Percentiles rank a stretch among this genome's conserved stretches.
Evolutionary conservation across 2,888 invertebrate species (phyloP).

Genomic region (Limnephilus rhombicus): DNA sequence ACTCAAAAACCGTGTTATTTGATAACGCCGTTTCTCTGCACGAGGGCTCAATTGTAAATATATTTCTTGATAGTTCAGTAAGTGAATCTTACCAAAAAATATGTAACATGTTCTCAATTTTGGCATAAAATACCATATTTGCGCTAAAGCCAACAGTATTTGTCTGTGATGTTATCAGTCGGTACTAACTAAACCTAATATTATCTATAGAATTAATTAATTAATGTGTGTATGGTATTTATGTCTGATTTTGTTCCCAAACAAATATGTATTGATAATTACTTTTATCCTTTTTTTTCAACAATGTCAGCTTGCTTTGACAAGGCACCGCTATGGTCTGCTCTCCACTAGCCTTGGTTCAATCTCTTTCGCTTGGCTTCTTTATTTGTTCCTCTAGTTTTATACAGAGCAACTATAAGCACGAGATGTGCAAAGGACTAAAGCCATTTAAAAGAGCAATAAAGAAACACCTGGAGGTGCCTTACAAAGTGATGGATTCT

Average conservation of each 20-base stretch:
- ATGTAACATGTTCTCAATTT: background rate
- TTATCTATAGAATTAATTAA: background rate
- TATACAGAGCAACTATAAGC: background rate
- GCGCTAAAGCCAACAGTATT: background rate
- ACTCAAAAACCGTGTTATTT: too few species aligned
- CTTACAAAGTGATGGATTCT: background rate
- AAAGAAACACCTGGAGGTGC: background rate
- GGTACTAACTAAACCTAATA: background rate
- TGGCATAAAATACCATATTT: background rate
- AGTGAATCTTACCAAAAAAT: background rate
- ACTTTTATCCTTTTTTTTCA: background rate
- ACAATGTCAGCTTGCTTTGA: background rate
- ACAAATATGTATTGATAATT: too few species aligned
- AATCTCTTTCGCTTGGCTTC: background rate
- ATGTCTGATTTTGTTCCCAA: background rate
- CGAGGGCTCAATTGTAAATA: background rate
- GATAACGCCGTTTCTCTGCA: too few species aligned
- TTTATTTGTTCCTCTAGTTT: background rate
- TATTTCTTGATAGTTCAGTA: background rate
- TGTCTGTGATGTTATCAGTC: background rate
- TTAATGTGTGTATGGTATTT: background rate
- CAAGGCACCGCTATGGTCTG: background rate
- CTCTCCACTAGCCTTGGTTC: background rate
- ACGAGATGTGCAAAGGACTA: background rate
- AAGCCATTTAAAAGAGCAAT: background rate